phyloP scores from a whole-genome alignment of 2,797 vertebrate genomes.

The Sebastolobus altivelis region DNA sequence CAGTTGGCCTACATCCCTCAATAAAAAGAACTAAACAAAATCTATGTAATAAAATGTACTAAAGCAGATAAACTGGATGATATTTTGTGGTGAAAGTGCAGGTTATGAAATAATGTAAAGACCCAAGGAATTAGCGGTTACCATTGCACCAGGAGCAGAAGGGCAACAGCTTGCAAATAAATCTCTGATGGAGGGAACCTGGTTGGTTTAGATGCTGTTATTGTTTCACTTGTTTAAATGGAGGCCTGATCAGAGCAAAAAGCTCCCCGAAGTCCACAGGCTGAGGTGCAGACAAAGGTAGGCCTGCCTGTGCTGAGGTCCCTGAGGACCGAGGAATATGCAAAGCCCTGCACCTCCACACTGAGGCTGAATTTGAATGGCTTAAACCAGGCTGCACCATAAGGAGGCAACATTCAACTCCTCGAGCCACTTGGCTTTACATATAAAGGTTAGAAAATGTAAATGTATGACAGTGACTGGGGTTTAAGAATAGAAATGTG shows the following conservation, averaged over 20 bases:
- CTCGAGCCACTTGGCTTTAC: conserved; percentile 65
- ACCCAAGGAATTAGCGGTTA: conserved; percentile 52
- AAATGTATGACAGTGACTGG: conserved; percentile 60
- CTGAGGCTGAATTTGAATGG: conserved; percentile 76
- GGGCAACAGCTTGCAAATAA: conserved; percentile 92
- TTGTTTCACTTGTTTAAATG: conserved; percentile 92
- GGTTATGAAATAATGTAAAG: conserved; percentile 41
- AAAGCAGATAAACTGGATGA: background rate
- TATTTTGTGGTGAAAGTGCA: background rate
- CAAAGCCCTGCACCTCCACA: conserved; percentile 83
- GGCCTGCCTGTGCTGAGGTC: conserved; percentile 82
- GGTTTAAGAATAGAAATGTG: conserved; percentile 63
- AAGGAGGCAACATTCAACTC: conserved; percentile 73
- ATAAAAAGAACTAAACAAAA: background rate
- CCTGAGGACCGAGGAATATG: conserved; percentile 81
- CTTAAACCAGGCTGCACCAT: conserved; percentile 72
- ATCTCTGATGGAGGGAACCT: conserved; percentile 86
- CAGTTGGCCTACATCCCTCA: background rate
- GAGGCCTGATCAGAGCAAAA: conserved; percentile 92
- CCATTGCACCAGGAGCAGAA: conserved; percentile 68
- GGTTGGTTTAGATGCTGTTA: conserved; percentile 90
- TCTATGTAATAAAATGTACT: background rate
- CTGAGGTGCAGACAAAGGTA: conserved; percentile 79
- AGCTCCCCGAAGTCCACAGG: conserved; percentile 85
- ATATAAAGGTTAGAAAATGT: conserved; percentile 71